A percentile compares a stretch with the other conserved stretches of the same genome.
These are phyloP conservation scores for Eugnorisma glareosa DNA, from an alignment of 2,888 invertebrate genomes.

Conservation along the genomic window DNA sequence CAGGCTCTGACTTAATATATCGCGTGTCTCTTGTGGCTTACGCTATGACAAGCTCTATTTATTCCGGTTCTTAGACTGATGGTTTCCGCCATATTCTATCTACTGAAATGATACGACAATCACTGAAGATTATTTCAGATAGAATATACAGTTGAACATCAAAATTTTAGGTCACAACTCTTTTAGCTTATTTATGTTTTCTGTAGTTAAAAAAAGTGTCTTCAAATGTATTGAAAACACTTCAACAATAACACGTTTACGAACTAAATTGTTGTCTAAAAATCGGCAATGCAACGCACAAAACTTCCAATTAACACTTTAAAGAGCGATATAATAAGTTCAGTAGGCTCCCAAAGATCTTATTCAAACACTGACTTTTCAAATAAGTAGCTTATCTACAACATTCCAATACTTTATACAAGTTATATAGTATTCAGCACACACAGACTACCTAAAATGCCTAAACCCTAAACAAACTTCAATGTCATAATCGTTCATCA, in stretches of 20 bases:
- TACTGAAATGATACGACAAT: background rate
- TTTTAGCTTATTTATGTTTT: background rate
- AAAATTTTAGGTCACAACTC: no score
- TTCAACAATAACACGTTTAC: background rate
- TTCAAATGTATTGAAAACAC: background rate
- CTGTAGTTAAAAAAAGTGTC: background rate
- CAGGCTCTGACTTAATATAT: conserved; percentile 4
- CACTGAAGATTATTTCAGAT: background rate
- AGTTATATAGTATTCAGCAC: background rate
- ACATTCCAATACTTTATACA: background rate
- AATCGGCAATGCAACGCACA: background rate
- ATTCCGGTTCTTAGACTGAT: background rate
- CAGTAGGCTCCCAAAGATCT: background rate
- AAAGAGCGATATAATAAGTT: background rate
- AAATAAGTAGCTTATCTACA: background rate
- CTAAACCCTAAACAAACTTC: background rate
- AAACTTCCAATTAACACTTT: no score
- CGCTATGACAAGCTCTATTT: conserved; percentile 5
- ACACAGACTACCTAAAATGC: background rate
- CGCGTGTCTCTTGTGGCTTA: conserved; percentile 33
- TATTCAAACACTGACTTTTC: background rate
- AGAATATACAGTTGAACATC: background rate
- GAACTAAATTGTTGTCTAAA: background rate
- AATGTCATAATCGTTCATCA: background rate
- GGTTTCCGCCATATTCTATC: background rate